These are phyloP conservation scores for Phymatocera aterrima DNA, from an alignment of 2,888 invertebrate species.

Conservation along the genomic window DNA sequence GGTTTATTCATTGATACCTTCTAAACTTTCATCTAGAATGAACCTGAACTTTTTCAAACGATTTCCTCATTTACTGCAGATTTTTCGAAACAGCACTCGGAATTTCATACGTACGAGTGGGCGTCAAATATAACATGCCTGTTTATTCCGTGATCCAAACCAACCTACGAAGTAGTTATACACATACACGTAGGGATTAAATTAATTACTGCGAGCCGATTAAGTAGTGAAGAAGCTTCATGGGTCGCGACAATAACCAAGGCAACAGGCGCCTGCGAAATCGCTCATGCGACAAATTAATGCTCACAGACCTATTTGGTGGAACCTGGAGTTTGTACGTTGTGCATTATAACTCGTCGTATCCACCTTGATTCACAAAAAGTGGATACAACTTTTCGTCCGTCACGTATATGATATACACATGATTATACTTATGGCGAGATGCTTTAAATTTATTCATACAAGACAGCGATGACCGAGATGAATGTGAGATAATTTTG, in stretches of 20 bases:
- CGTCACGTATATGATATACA: not conserved
- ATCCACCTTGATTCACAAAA: not conserved
- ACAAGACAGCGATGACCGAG: not conserved
- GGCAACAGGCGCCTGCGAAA: not conserved
- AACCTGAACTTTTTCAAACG: too few relatives aligned
- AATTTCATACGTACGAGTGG: too few relatives aligned
- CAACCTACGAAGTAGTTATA: not conserved
- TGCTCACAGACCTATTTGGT: not conserved
- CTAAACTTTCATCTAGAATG: too few relatives aligned
- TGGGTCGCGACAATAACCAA: not conserved
- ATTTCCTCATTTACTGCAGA: too few relatives aligned
- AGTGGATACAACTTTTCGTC: too few relatives aligned
- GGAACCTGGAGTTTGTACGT: too few relatives aligned
- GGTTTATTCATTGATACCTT: too few relatives aligned
- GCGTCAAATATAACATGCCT: too few relatives aligned
- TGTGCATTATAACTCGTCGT: not conserved
- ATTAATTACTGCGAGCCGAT: not conserved
- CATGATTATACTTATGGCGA: not conserved
- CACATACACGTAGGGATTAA: constrained; percentile 8
- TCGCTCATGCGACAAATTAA: not conserved
- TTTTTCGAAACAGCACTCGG: too few relatives aligned
- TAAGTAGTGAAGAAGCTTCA: constrained; percentile 9
- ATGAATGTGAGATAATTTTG: constrained; percentile 19
- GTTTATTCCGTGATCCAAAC: not conserved
- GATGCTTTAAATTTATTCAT: not conserved